Evolutionary conservation across 2,888 invertebrate genomes (phyloP).

Genomic region (Drosophila emarginata): DNA sequence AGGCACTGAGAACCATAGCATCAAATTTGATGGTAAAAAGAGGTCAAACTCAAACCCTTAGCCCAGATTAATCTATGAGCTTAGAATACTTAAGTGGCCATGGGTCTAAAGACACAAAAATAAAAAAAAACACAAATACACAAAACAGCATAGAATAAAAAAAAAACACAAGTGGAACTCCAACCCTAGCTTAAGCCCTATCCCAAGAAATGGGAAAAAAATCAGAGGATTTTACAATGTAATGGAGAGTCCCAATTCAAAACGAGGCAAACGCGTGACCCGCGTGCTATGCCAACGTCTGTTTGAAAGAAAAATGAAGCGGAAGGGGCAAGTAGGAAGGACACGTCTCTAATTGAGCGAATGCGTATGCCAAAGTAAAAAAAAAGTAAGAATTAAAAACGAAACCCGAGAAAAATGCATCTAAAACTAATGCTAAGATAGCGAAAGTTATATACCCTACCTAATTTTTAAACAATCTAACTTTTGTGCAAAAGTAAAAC

Average conservation of each 20-base stretch:
- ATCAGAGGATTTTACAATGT: constrained; percentile 43
- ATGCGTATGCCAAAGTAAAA: constrained; percentile 26
- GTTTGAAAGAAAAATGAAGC: background rate
- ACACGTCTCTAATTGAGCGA: constrained; percentile 70
- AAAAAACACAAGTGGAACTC: constrained; percentile 22
- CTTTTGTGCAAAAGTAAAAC: too few species aligned
- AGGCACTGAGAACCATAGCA: background rate
- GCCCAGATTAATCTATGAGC: constrained; percentile 65
- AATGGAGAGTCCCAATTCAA: constrained; percentile 40
- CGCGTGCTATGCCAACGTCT: constrained; percentile 42
- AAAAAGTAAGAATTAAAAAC: constrained; percentile 70
- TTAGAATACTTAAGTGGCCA: constrained; percentile 75
- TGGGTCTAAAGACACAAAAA: constrained; percentile 41
- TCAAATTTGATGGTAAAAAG: constrained; percentile 46
- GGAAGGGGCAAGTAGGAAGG: constrained; percentile 21
- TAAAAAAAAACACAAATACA: constrained; percentile 3
- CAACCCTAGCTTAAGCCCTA: constrained; percentile 50
- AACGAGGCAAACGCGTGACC: constrained; percentile 30
- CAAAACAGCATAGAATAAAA: constrained; percentile 10
- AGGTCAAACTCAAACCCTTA: constrained; percentile 63
- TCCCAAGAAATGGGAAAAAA: constrained; percentile 39
- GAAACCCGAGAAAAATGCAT: constrained; percentile 8
- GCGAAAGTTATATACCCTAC: background rate
- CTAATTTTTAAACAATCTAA: background rate
- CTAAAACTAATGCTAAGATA: background rate